phyloP scores from a whole-genome alignment of 2,888 invertebrate species.

The Erannis defoliaria region DNA sequence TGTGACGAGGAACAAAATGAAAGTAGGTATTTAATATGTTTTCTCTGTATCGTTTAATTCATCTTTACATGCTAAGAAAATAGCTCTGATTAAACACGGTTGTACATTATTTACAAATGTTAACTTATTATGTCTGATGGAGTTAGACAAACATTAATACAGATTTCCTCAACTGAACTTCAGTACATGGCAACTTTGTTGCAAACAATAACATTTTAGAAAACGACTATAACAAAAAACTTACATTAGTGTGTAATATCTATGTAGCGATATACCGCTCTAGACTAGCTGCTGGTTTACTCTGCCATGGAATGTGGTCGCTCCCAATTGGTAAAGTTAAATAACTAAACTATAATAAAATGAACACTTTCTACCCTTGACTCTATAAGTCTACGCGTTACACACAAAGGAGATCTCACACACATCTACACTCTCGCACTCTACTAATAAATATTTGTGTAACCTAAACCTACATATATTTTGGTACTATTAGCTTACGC shows the following conservation, averaged over 20 bases:
- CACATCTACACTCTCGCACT: constrained; percentile 70
- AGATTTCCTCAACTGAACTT: constrained; percentile 57
- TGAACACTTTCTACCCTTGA: constrained; percentile 70
- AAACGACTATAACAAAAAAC: constrained; percentile 55
- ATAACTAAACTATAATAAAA: constrained; percentile 64
- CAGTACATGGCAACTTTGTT: constrained; percentile 73
- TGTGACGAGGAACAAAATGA: constrained; percentile 11
- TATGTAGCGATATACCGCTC: constrained; percentile 67
- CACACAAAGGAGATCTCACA: constrained; percentile 81
- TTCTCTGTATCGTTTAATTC: constrained; percentile 42
- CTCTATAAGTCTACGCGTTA: constrained; percentile 60
- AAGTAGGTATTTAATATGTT: constrained; percentile 18
- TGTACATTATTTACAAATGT: constrained; percentile 70
- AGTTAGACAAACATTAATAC: constrained; percentile 51
- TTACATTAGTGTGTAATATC: constrained; percentile 55
- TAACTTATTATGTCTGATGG: constrained; percentile 54
- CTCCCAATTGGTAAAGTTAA: constrained; percentile 67
- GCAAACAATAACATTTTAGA: constrained; percentile 60
- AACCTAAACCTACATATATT: constrained; percentile 76
- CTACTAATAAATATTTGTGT: constrained; percentile 83
- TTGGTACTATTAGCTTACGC: constrained; percentile 81
- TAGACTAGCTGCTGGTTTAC: constrained; percentile 81
- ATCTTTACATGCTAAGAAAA: constrained; percentile 41
- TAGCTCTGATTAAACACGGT: constrained; percentile 57
- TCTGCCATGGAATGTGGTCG: constrained; percentile 76